phyloP scores from a whole-genome alignment of 1,140 invertebrate species.

The Rhopalosiphum padi region DNA sequence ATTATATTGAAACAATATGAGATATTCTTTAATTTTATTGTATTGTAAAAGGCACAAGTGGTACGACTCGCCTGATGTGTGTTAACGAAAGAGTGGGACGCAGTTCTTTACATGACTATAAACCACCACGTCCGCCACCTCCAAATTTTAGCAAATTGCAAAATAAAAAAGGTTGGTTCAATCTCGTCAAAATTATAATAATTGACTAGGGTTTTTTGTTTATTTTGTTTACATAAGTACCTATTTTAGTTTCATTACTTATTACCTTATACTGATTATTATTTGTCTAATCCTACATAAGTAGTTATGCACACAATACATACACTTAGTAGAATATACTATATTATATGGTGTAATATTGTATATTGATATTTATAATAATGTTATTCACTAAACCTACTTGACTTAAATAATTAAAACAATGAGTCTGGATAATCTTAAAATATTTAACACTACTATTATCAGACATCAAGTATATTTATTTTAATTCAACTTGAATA shows the following conservation, averaged over 20 bases:
- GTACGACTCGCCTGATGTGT: conserved; percentile 35
- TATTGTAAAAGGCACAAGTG: conserved; percentile 37
- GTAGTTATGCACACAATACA: not conserved
- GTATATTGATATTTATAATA: not conserved
- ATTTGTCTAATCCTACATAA: not conserved
- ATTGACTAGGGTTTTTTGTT: not conserved
- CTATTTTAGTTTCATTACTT: not conserved
- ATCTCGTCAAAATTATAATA: not conserved
- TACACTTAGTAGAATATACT: not conserved
- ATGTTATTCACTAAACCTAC: not conserved
- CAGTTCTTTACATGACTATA: conserved; percentile 55
- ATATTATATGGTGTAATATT: not conserved
- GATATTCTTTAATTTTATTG: not conserved
- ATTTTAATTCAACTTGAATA: not conserved
- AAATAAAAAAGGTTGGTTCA: conserved; percentile 58
- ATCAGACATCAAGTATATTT: not conserved
- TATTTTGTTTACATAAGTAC: not conserved
- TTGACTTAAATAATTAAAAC: not conserved
- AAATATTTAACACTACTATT: not conserved
- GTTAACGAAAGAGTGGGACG: conserved; percentile 54
- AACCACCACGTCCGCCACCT: conserved; percentile 59
- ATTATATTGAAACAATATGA: not conserved
- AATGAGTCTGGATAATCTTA: not conserved
- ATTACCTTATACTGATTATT: not conserved
- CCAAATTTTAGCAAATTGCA: conserved; percentile 58